Evolutionary conservation across 1,140 invertebrate genomes (phyloP).

Genomic region (Platorchestia sp.): DNA sequence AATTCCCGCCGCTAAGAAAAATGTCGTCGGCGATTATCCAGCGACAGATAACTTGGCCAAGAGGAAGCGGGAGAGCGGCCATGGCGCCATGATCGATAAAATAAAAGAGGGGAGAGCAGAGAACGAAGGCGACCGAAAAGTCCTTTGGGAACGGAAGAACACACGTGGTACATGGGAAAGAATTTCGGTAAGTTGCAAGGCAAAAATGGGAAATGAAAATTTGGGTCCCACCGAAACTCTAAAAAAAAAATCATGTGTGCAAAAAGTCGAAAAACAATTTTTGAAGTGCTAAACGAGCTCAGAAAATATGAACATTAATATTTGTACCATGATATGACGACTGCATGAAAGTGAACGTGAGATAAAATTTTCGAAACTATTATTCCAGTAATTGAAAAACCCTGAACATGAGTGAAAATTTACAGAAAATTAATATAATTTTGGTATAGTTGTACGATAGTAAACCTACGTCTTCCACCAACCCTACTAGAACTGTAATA

Average conservation of each 20-base stretch:
- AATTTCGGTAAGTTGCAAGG: neutral
- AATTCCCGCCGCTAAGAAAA: constrained; percentile 6
- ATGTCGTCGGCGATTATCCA: constrained; percentile 40
- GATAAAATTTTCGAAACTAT: no score
- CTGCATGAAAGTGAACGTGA: no score
- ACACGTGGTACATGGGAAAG: neutral
- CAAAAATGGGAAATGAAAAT: neutral
- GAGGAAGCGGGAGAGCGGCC: constrained; percentile 4
- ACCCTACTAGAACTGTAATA: no score
- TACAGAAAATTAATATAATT: no score
- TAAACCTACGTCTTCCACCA: no score
- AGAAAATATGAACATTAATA: neutral
- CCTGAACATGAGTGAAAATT: no score
- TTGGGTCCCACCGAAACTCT: neutral
- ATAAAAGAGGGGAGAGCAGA: neutral
- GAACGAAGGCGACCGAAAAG: neutral
- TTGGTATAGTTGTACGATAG: no score
- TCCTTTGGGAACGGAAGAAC: neutral
- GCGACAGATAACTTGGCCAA: constrained; percentile 16
- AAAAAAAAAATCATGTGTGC: neutral
- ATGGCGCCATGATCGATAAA: neutral
- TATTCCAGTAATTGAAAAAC: no score
- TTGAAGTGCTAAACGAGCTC: neutral
- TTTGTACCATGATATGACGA: neutral
- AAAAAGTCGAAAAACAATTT: neutral